Percentiles rank a stretch among this genome's conserved stretches.
Evolutionary conservation across 1,140 invertebrate species (phyloP).

Genomic region (Orius insidiosus): DNA sequence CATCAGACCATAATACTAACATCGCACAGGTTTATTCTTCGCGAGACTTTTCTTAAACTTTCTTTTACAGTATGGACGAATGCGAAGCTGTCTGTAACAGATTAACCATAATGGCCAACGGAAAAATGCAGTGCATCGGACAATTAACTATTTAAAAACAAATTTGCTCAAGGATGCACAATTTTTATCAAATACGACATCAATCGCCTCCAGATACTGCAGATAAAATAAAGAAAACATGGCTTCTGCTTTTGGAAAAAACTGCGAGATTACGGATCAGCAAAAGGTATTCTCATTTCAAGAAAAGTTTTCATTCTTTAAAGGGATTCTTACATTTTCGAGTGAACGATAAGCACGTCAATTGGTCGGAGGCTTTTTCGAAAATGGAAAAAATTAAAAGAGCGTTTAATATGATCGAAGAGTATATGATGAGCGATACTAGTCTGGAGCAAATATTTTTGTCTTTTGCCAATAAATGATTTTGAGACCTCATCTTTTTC

Average conservation of each 20-base stretch:
- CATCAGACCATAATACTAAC: constrained; percentile 51
- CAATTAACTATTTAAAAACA: constrained; percentile 30
- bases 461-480: constrained; percentile 20
- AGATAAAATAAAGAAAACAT: constrained; percentile 1
- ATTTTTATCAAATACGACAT: constrained; percentile 26
- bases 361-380: constrained; percentile 32
- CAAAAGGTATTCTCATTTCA: constrained; percentile 15
- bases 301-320: no score
- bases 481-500: no score
- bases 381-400: constrained; percentile 29
- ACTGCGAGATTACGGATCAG: constrained; percentile 18
- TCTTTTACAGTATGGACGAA: constrained; percentile 19
- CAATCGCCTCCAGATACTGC: not conserved
- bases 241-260: not conserved
- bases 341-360: constrained; percentile 23
- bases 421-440: constrained; percentile 42
- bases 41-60: not conserved
- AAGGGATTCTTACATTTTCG: constrained; percentile 37
- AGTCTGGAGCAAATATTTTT: constrained; percentile 38
- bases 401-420: constrained; percentile 27
- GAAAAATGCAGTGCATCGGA: constrained; percentile 34
- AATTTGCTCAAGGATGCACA: constrained; percentile 29
- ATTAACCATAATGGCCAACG: constrained; percentile 76
- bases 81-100: constrained; percentile 75
- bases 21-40: constrained; percentile 39